Evolutionary conservation across 2,888 invertebrate species (phyloP).

Genomic region (Anagyrus pseudococci): DNA sequence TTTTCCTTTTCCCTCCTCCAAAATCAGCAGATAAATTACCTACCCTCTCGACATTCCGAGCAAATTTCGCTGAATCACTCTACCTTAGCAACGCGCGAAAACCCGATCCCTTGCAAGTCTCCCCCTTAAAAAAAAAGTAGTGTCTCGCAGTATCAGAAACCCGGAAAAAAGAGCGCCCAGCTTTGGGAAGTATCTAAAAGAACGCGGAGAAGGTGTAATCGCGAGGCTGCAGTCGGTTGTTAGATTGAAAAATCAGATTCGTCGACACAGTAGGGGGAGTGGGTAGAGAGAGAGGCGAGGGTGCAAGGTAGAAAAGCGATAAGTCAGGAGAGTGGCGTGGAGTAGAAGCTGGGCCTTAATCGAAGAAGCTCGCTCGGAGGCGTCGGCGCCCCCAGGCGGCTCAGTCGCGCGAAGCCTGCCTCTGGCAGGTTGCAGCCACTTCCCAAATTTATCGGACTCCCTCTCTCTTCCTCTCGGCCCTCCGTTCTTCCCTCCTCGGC

Average conservation of each 20-base stretch:
- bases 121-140: too few relatives aligned
- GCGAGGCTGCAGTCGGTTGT: slow-evolving; percentile 9
- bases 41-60: too few relatives aligned
- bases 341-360: too few relatives aligned
- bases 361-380: not conserved
- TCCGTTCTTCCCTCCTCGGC: not conserved
- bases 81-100: too few relatives aligned
- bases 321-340: slow-evolving; percentile 8
- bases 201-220: not conserved
- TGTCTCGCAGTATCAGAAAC: too few relatives aligned
- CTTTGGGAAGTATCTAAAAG: too few relatives aligned
- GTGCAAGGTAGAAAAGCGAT: slow-evolving; percentile 4
- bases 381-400: too few relatives aligned
- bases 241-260: slow-evolving; percentile 33
- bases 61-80: too few relatives aligned
- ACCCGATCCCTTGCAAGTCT: too few relatives aligned
- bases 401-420: slow-evolving; percentile 10
- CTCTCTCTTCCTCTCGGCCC: slow-evolving; percentile 3
- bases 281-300: not conserved
- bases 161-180: too few relatives aligned
- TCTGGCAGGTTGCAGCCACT: slow-evolving; percentile 38
- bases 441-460: slow-evolving; percentile 33
- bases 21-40: too few relatives aligned
- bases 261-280: not conserved
- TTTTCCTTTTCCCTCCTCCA: too few relatives aligned